Evolutionary conservation across 2,113 vertebrate genomes (phyloP).

Genomic region (Pseudopipra pipra): DNA sequence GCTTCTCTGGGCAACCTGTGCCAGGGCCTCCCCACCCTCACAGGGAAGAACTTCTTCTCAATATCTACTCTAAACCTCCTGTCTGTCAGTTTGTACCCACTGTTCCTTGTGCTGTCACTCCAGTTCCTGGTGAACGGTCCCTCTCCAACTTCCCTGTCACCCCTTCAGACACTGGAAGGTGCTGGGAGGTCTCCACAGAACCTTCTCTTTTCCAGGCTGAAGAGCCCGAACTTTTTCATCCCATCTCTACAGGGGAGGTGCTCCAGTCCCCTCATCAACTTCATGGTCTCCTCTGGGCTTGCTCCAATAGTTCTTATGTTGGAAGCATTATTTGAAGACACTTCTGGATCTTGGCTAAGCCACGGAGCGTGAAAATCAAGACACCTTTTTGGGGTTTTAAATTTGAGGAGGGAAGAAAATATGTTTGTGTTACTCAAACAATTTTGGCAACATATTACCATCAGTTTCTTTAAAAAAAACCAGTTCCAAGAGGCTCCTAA

Average conservation of each 20-base stretch:
- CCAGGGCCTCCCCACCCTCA: neutral
- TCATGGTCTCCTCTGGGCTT: rapidly evolving
- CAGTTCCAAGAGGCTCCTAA: neutral
- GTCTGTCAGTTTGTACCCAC: neutral
- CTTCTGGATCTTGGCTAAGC: neutral
- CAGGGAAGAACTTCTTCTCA: too few species aligned
- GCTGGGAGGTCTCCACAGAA: neutral
- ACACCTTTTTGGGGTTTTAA: neutral
- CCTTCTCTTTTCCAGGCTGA: neutral
- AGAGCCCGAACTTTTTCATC: neutral
- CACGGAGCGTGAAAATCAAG: rapidly evolving
- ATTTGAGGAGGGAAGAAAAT: neutral
- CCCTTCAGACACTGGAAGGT: neutral
- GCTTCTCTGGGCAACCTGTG: neutral
- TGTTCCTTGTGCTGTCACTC: neutral
- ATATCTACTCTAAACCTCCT: neutral
- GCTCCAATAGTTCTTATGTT: neutral
- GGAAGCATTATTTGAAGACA: neutral
- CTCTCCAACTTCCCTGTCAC: neutral
- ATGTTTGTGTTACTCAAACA: neutral
- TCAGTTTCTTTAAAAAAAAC: neutral
- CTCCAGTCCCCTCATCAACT: neutral
- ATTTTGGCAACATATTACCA: neutral
- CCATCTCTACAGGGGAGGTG: neutral
- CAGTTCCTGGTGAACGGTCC: neutral